Percentiles rank a stretch among this genome's conserved stretches.
phyloP scores from a whole-genome alignment of 1,140 invertebrate genomes.

The Yoshiicerus persimilis region DNA sequence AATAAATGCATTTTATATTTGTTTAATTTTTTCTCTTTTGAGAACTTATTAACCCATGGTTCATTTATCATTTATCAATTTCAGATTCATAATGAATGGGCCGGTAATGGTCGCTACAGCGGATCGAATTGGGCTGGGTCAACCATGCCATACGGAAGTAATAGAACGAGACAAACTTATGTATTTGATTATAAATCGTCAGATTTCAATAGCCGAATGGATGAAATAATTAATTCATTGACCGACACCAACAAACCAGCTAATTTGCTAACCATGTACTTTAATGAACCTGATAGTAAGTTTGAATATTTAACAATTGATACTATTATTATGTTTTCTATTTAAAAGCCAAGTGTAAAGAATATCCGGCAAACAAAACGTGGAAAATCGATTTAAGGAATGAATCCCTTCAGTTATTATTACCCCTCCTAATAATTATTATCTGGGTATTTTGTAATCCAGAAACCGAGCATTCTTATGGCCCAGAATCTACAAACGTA shows the following conservation, averaged over 20 bases:
- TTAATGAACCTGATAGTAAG: background rate
- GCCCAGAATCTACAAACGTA: background rate
- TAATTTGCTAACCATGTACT: conserved; percentile 6
- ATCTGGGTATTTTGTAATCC: no score
- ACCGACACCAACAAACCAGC: conserved; percentile 10
- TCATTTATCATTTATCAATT: conserved; percentile 58
- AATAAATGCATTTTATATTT: no score
- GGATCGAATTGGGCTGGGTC: background rate
- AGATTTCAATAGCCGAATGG: background rate
- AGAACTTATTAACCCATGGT: no score
- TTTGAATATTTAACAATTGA: no score
- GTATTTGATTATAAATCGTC: background rate
- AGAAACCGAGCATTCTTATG: background rate
- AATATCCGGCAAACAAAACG: no score
- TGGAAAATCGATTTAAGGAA: no score
- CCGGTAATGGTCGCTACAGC: conserved; percentile 72
- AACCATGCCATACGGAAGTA: background rate
- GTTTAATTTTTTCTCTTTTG: no score
- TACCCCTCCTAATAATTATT: no score
- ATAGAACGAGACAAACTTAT: background rate
- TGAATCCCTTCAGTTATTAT: no score
- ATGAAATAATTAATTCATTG: background rate
- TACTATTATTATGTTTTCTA: no score
- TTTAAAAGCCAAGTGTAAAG: no score
- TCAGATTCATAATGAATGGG: conserved; percentile 57